Evolutionary conservation across 1,140 invertebrate species (phyloP).

Genomic region (Steinernema feltiae): DNA sequence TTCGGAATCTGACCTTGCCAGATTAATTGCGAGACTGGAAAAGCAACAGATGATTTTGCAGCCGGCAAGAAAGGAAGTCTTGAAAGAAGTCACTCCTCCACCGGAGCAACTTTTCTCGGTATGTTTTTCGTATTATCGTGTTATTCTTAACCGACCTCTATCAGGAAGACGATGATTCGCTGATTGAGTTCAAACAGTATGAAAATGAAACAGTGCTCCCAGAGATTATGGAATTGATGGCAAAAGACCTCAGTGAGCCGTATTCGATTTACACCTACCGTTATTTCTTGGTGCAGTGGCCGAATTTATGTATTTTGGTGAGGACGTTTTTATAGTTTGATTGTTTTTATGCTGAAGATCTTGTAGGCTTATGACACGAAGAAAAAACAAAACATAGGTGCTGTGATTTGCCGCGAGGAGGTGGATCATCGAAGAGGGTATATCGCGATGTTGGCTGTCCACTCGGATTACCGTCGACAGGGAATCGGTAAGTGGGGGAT

Average conservation of each 20-base stretch:
- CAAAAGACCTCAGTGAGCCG: constrained; percentile 96
- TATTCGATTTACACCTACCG: constrained; percentile 99
- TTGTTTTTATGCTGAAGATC: too few relatives aligned
- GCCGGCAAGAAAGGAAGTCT: too few relatives aligned
- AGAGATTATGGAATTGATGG: constrained; percentile 94
- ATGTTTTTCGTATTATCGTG: too few relatives aligned
- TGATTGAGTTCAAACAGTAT: constrained; percentile 61
- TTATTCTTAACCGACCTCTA: too few relatives aligned
- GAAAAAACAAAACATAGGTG: constrained; percentile 35
- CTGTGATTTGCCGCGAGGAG: constrained; percentile 46
- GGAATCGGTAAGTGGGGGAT: constrained; percentile 77
- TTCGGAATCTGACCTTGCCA: too few relatives aligned
- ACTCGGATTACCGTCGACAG: constrained; percentile 84
- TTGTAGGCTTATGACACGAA: constrained; percentile 43
- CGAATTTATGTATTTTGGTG: constrained; percentile 92
- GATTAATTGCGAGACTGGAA: too few relatives aligned
- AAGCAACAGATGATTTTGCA: too few relatives aligned
- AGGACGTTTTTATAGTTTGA: constrained; percentile 62
- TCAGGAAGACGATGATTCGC: neutral
- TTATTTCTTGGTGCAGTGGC: constrained; percentile 99
- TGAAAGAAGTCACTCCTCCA: too few relatives aligned
- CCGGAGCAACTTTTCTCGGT: too few relatives aligned
- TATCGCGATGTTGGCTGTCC: constrained; percentile 97
- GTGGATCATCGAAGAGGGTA: constrained; percentile 67
- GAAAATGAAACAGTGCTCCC: constrained; percentile 84